Evolutionary conservation across 2,797 vertebrate genomes (phyloP).

Genomic region (Enteromius radiatus): DNA sequence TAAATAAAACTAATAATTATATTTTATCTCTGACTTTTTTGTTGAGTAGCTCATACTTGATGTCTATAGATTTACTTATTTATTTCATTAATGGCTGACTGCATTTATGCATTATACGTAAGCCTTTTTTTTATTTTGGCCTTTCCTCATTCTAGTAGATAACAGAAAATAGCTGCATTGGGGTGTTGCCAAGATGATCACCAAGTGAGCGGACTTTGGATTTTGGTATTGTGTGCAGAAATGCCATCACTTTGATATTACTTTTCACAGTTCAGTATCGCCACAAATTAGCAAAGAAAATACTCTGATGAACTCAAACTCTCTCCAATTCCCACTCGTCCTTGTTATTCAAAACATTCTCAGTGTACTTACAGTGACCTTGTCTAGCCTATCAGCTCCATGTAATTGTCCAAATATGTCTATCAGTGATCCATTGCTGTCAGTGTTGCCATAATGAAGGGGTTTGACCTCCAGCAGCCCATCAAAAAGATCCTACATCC

Average conservation of each 20-base stretch:
- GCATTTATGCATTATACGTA: neutral
- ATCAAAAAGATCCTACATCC: constrained; percentile 30
- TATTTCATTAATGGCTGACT: neutral
- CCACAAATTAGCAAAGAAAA: neutral
- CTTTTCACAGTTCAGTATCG: neutral
- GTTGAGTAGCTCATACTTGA: neutral
- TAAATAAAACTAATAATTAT: no score
- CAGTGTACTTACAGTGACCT: constrained; percentile 18
- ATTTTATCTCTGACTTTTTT: neutral
- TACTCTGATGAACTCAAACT: neutral
- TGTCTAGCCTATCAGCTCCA: constrained; percentile 8
- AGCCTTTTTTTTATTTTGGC: neutral
- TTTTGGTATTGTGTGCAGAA: constrained; percentile 8
- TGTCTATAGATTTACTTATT: neutral
- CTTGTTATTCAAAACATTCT: neutral
- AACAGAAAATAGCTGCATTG: neutral
- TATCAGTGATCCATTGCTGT: constrained; percentile 10
- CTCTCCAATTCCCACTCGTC: neutral
- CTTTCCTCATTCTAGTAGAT: neutral
- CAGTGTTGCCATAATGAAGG: constrained; percentile 2
- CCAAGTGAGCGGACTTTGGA: neutral
- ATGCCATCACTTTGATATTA: neutral
- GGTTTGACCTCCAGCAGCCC: constrained; percentile 9
- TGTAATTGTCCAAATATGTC: constrained; percentile 28
- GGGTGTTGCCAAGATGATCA: neutral